Conservation (phyloP, 2,797 vertebrate species). For the Gambelia wislizenii region DNA sequence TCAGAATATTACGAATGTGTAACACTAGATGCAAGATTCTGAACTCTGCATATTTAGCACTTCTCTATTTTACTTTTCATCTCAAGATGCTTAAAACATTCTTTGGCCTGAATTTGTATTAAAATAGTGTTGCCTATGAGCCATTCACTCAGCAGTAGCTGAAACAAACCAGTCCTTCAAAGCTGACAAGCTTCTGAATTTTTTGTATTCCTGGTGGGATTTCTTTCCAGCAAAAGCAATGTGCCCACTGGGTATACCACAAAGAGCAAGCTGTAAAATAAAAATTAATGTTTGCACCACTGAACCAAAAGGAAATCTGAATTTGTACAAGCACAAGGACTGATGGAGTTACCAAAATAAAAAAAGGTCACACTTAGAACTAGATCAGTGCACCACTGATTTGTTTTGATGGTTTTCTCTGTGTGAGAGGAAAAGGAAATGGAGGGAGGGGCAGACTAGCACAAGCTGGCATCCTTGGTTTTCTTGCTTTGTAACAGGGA, state of each 20-base stretch:
- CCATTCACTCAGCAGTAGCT: conserved; percentile 31
- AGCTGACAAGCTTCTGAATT: conserved; percentile 13
- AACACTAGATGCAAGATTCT: background rate
- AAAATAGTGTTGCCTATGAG: conserved; percentile 31
- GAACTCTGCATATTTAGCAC: background rate
- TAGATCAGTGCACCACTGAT: background rate
- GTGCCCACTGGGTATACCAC: conserved; percentile 18
- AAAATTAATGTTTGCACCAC: background rate
- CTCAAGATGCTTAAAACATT: conserved; percentile 36
- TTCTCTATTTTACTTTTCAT: conserved; percentile 8
- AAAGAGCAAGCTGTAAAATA: conserved; percentile 22
- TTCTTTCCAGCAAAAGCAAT: conserved; percentile 5
- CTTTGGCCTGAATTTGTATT: background rate
- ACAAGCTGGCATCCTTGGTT: background rate
- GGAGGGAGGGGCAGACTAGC: background rate
- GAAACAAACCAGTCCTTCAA: conserved; percentile 41
- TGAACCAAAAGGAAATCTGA: conserved; percentile 31
- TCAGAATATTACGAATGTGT: background rate
- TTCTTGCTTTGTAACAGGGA: background rate
- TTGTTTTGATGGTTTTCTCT: conserved; percentile 9
- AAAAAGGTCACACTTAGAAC: conserved; percentile 11
- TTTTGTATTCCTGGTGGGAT: conserved; percentile 23
- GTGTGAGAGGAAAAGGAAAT: background rate
- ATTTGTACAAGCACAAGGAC: conserved; percentile 12
- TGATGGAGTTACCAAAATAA: conserved; percentile 9